phyloP scores from a whole-genome alignment of 2,113 vertebrate genomes.

The Strix uralensis region DNA sequence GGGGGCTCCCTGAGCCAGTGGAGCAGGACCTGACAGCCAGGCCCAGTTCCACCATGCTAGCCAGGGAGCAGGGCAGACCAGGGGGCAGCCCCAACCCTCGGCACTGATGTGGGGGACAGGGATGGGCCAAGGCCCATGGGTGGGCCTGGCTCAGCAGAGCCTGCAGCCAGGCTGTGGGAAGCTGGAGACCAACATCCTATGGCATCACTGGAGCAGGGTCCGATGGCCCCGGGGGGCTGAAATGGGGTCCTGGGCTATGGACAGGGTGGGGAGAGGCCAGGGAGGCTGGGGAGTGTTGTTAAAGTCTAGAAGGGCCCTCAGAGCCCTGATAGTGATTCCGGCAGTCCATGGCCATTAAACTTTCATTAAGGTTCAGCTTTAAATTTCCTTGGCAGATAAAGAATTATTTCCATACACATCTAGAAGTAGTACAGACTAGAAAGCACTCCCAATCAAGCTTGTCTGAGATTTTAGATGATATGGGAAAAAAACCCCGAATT shows the following conservation, averaged over 20 bases:
- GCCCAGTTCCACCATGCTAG: background rate
- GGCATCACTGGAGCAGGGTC: accelerated
- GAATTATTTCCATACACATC: background rate
- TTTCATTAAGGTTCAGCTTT: background rate
- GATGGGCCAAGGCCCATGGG: background rate
- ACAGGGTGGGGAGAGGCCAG: background rate
- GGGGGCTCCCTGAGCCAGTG: accelerated
- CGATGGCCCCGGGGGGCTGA: accelerated
- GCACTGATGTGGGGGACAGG: accelerated
- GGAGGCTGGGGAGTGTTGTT: accelerated
- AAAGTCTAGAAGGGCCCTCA: background rate
- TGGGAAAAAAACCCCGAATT: background rate
- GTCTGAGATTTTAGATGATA: background rate
- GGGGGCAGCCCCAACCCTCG: background rate
- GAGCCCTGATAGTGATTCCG: background rate
- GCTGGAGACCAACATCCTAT: background rate
- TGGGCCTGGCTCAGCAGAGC: background rate
- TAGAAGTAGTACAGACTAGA: background rate
- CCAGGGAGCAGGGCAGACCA: background rate
- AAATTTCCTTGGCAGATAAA: background rate
- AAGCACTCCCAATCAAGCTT: background rate
- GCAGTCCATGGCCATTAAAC: background rate
- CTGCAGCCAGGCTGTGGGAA: background rate
- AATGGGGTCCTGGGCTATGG: background rate
- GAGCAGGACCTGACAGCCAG: background rate